These are phyloP conservation scores for Ondatra zibethicus DNA, from an alignment of 2,113 vertebrate genomes.

Conservation along the genomic window DNA sequence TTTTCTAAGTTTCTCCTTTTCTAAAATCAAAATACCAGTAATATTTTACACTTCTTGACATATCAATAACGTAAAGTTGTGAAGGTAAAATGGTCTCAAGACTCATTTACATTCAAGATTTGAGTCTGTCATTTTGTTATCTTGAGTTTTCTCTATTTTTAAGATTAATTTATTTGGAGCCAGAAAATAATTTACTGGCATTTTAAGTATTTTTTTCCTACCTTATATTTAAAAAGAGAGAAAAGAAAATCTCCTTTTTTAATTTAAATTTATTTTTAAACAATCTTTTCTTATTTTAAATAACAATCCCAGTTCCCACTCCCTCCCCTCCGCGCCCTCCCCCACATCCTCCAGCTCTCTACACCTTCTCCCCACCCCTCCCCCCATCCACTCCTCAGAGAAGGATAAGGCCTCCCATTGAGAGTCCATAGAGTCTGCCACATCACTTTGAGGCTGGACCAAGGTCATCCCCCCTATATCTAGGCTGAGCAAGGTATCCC, in stretches of 20 bases:
- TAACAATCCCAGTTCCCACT: too few relatives aligned
- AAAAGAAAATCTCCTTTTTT: neutral
- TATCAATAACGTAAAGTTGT: conserved; percentile 47
- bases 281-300: too few relatives aligned
- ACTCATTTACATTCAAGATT: neutral
- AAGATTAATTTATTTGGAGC: conserved; percentile 16
- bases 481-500: too few relatives aligned
- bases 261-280: too few relatives aligned
- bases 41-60: conserved; percentile 11
- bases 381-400: too few relatives aligned
- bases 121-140: conserved; percentile 31
- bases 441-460: too few relatives aligned
- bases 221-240: neutral
- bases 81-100: neutral
- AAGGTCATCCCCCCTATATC: too few relatives aligned
- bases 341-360: too few relatives aligned
- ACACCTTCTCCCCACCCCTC: too few relatives aligned
- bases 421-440: too few relatives aligned
- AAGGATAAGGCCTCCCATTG: too few relatives aligned
- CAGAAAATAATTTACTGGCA: conserved; percentile 9
- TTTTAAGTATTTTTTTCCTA: conserved; percentile 18
- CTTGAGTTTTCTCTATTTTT: neutral
- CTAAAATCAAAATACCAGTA: conserved; percentile 47
- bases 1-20: conserved; percentile 28
- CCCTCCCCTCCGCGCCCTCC: too few relatives aligned